Evolutionary conservation across 1,140 invertebrate genomes (phyloP), one percentile per base, ranked within the genome.

Genomic region (Psilanteris sp.): DNA sequence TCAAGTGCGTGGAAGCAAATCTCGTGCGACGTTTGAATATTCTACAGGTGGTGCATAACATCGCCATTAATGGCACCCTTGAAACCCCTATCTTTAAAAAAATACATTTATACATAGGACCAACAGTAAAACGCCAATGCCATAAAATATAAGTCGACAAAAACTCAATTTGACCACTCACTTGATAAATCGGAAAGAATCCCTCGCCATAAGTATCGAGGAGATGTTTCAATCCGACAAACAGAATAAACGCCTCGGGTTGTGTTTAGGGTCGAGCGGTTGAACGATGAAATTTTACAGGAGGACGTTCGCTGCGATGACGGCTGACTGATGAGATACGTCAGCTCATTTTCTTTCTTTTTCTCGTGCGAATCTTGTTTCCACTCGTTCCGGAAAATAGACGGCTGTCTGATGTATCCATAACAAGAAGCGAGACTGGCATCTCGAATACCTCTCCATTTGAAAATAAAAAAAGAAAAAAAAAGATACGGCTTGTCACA

Each of bases 31-130:
- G 37, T 52, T 46, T 55, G 46, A 54, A 67, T 55, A 39, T 46
- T 46, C 62, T 67, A 67, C 62, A 67, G 62, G 62, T 67, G 48
- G 62, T 8, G 41, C 15, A 46, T 67, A 55, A 54, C 37, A 3
- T 4, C 2, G 14, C 16, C 31, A 68, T 68, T 68, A 68, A 48
- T 1, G 16, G 6, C 18, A 20, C 27, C 44, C 36, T 41, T 29
- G 7, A n/a, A 44, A n/a, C 15, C 14, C 41, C 9, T 1, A 27
- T 18, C 29, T 13, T 1, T 14, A 10, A 3, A 11, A 6, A 4
- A n/a, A 43, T 7, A 57, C 27, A 43, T 57, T 20, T 57, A 57
- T 10, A 29, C 16, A 7, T 14, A 1, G 7, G n/a, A 5, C 20
- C 0, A 26, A 50, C 22, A 9, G 3, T 22, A 14, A 52, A 52